These are phyloP conservation scores for Labia minor DNA, from an alignment of 2,888 invertebrate species.

Conservation along the genomic window DNA sequence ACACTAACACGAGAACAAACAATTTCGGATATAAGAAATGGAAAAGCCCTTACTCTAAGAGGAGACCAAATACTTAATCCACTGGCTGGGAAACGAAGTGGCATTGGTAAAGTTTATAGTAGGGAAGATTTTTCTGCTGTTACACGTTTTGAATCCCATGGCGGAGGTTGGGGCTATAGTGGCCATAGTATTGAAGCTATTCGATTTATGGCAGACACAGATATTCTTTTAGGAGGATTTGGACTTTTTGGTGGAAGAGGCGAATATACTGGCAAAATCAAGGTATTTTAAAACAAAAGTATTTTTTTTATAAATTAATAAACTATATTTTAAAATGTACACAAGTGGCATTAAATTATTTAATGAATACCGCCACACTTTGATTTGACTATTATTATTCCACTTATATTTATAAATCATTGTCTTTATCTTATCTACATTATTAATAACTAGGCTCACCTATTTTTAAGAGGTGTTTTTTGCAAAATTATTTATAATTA, in stretches of 20 bases:
- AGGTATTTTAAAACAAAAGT: slow-evolving; percentile 37
- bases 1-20: slow-evolving; percentile 61
- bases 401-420: too few relatives aligned
- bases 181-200: slow-evolving; percentile 94
- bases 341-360: not conserved
- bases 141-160: slow-evolving; percentile 81
- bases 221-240: slow-evolving; percentile 80
- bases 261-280: slow-evolving; percentile 88
- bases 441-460: too few relatives aligned
- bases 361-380: slow-evolving; percentile 14
- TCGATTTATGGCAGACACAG: slow-evolving; percentile 86
- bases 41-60: not conserved
- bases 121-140: slow-evolving; percentile 74
- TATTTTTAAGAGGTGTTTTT: too few relatives aligned
- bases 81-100: not conserved
- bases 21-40: slow-evolving; percentile 13
- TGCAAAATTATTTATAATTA: too few relatives aligned
- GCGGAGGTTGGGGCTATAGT: slow-evolving; percentile 97
- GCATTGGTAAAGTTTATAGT: slow-evolving; percentile 38
- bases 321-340: not conserved
- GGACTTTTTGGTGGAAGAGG: slow-evolving; percentile 95
- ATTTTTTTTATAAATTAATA: not conserved
- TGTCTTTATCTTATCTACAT: not conserved
- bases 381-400: too few relatives aligned
- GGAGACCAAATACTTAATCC: slow-evolving; percentile 4